These are phyloP conservation scores for Bufotes viridis DNA, from an alignment of 2,797 vertebrate genomes.

Conservation along the genomic window DNA sequence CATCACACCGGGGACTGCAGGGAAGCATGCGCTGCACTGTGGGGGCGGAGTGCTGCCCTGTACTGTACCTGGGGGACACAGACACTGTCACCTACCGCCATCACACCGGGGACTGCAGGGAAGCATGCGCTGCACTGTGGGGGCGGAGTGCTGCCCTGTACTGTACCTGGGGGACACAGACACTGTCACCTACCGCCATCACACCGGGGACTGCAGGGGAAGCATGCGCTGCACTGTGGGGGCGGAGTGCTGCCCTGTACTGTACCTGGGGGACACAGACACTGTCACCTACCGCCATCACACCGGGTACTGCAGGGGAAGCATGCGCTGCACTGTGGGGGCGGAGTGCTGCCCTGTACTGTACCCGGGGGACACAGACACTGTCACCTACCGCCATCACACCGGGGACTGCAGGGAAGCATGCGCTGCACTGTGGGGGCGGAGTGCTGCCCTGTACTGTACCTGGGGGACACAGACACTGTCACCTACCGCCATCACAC, in stretches of 20 bases:
- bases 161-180: neutral
- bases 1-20: neutral
- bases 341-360: no score
- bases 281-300: neutral
- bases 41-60: no score
- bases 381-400: neutral
- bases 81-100: neutral
- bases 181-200: neutral
- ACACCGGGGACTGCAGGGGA: neutral
- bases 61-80: neutral
- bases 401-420: neutral
- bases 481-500: neutral
- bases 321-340: no score
- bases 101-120: neutral
- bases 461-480: neutral
- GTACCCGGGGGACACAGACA: neutral
- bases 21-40: no score
- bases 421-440: no score
- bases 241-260: no score
- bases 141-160: no score
- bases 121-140: no score
- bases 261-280: neutral
- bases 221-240: no score
- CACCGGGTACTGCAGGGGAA: neutral
- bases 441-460: no score